Percentiles rank a stretch among this genome's conserved stretches.
phyloP scores from a whole-genome alignment of 2,113 vertebrate genomes.

The Planiliza haematocheilus region DNA sequence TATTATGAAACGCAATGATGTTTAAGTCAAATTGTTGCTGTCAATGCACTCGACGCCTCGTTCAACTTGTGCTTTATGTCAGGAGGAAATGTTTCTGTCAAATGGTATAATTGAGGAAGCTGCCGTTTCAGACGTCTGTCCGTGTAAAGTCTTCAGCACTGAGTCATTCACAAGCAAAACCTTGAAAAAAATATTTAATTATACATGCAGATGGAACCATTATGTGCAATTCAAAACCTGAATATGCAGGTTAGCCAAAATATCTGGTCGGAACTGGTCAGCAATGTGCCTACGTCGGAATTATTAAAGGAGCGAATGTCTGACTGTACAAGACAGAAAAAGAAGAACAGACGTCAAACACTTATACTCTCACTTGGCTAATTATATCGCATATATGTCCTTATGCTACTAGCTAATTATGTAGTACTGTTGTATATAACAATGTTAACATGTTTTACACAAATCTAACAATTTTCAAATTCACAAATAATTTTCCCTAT shows the following conservation, averaged over 20 bases:
- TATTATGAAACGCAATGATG: neutral
- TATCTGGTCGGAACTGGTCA: neutral
- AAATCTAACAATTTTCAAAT: too few relatives aligned
- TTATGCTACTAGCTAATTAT: too few relatives aligned
- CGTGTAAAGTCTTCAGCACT: neutral
- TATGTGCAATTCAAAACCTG: too few relatives aligned
- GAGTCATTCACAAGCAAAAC: conserved; percentile 18
- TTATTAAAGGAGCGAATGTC: neutral
- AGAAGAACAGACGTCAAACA: too few relatives aligned
- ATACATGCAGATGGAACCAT: neutral
- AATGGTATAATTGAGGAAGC: neutral
- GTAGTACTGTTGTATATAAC: too few relatives aligned
- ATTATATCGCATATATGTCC: too few relatives aligned
- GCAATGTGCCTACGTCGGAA: too few relatives aligned
- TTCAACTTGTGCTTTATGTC: conserved; percentile 11
- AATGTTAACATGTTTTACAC: too few relatives aligned
- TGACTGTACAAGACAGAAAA: neutral
- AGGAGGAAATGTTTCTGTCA: conserved; percentile 7
- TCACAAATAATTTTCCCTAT: too few relatives aligned
- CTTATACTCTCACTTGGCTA: too few relatives aligned
- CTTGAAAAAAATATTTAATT: conserved; percentile 5
- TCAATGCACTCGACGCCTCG: neutral
- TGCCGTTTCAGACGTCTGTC: conserved; percentile 4
- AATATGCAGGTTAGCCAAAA: too few relatives aligned
- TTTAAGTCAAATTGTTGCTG: conserved; percentile 9